Base-by-base conservation (phyloP, 2,113 vertebrate genomes). In the Pterophyllum scalare region DNA sequence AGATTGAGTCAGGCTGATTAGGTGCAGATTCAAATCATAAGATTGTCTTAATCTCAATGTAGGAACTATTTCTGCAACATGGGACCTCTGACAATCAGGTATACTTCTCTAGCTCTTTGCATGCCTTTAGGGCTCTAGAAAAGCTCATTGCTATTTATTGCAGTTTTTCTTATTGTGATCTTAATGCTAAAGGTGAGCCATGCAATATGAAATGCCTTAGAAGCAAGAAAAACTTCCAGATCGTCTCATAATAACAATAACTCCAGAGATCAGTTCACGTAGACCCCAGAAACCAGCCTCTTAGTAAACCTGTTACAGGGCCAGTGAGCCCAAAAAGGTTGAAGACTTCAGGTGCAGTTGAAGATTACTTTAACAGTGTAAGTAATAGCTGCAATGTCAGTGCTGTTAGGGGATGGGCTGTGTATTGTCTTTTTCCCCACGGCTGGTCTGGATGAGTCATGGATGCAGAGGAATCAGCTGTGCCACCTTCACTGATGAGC, bases 11-110 rank as follows among this genome's bases (percentile, higher is more conserved):
- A 87, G 86, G 54, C 79, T 84, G 78, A 86, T 88, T 79, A 82
- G 46, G 24, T 72, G 78, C 14, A 8, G 77, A 54, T 60, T 88
- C 83, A 82, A 72, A 46, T 72, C 65, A 72, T 72, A 72, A 81
- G 62, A 75, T 31, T 56, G 81, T 54, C 60, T 78, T 85, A 82
- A 87, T 88, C 83, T 90, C 81, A 64, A 38, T 80, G 81, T 87
- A 64, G 81, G 88, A 87, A 81, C 79, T 79, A 59, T 78, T 86
- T 85, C 49, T 82, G 80, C 76, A 83, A 2, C 33, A 79, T 82
- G 84, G 79, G 60, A 90, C 78, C 64, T 83, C 33, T 85, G 35
- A 87, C 24, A 52, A 85, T 74, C 88, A 89, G 93, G 91, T 94
- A 93, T 33, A 84, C 26, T 10, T 79, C 82, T 84, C 10, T 43